A percentile compares a stretch with the other conserved stretches of the same genome.
phyloP scores from a whole-genome alignment of 2,888 invertebrate genomes.

The Dioctria rufipes region DNA sequence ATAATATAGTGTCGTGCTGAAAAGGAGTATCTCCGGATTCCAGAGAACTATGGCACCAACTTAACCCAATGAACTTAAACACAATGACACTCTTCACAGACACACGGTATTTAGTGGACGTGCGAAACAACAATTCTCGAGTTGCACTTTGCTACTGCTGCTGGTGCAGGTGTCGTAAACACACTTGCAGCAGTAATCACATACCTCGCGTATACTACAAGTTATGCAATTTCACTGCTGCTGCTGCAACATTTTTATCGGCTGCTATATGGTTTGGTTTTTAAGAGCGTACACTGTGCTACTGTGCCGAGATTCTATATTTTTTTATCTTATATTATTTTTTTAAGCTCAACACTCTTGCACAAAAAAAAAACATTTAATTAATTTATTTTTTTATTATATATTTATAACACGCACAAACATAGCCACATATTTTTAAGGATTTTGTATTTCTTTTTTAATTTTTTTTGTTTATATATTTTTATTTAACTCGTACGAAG shows the following conservation, averaged over 20 bases:
- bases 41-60: constrained; percentile 39
- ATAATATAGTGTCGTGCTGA: not conserved
- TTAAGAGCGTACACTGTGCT: not conserved
- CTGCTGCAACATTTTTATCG: not conserved
- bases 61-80: constrained; percentile 49
- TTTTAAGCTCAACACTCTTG: constrained; percentile 2
- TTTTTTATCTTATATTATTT: not conserved
- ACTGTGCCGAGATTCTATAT: not conserved
- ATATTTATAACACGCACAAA: constrained; percentile 14
- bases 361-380: not conserved
- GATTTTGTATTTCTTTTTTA: not conserved
- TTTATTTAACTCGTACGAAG: no score
- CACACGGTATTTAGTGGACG: constrained; percentile 16
- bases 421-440: constrained; percentile 14
- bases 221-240: constrained; percentile 44
- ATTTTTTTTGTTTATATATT: not conserved
- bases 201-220: not conserved
- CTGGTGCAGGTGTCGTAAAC: constrained; percentile 30
- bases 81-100: constrained; percentile 46
- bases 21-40: constrained; percentile 4
- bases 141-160: not conserved
- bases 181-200: constrained; percentile 34
- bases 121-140: constrained; percentile 6
- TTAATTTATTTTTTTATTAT: constrained; percentile 4
- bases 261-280: not conserved